A percentile compares a stretch with the other conserved stretches of the same genome.
Conservation (phyloP, 2,113 vertebrate species). For the Calyptommatus sinebrachiatus region DNA sequence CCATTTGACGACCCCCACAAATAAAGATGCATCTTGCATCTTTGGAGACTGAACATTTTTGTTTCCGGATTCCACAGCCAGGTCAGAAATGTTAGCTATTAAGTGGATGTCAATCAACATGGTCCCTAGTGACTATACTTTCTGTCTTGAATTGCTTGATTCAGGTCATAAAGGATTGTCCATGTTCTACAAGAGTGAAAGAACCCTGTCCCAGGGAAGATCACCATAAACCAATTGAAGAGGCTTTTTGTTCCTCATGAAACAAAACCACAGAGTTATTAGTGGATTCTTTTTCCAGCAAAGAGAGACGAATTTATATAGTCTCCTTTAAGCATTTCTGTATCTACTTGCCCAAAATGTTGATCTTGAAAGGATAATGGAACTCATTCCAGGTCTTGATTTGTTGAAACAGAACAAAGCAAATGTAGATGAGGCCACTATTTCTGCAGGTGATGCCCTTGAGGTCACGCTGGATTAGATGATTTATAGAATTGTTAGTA, state of each 20-base stretch:
- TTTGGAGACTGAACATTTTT: too few species aligned
- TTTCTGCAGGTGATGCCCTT: constrained; percentile 44
- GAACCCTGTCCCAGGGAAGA: not conserved
- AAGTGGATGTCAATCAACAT: too few species aligned
- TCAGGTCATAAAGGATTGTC: too few species aligned
- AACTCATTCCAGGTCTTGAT: constrained; percentile 22
- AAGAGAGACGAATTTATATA: not conserved
- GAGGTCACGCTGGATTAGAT: constrained; percentile 42
- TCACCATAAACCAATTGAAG: not conserved
- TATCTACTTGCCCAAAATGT: constrained; percentile 30
- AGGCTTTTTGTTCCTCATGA: constrained; percentile 7
- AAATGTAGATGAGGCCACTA: constrained; percentile 51
- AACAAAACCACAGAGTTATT: constrained; percentile 20
- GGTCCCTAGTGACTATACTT: too few species aligned
- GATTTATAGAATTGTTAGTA: constrained; percentile 54
- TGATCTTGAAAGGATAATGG: constrained; percentile 22
- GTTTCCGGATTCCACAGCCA: too few species aligned
- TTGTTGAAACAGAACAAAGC: constrained; percentile 8
- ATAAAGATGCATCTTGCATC: too few species aligned
- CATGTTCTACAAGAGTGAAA: too few species aligned
- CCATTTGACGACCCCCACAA: too few species aligned
- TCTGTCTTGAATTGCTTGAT: too few species aligned
- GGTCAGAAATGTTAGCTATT: too few species aligned
- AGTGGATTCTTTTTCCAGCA: constrained; percentile 8
- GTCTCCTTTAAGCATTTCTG: constrained; percentile 7